Percentiles rank a stretch among this genome's conserved stretches.
These are phyloP conservation scores for Pterostichus madidus DNA, from an alignment of 2,888 invertebrate species.

Conservation along the genomic window DNA sequence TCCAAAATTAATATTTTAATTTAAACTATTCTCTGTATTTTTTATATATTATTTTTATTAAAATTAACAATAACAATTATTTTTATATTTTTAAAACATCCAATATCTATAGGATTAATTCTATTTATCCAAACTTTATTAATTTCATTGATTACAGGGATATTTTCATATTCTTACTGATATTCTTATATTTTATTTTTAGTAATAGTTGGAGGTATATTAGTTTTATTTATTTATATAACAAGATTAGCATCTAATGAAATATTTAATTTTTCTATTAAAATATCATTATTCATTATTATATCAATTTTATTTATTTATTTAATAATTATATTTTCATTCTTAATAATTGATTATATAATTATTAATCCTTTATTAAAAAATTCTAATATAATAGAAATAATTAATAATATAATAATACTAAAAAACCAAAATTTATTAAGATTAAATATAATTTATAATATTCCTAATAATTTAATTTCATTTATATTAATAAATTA, in stretches of 20 bases:
- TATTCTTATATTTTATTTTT: conserved; percentile 80
- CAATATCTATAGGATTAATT: conserved; percentile 80
- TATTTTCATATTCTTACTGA: not conserved
- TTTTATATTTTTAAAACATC: conserved; percentile 78
- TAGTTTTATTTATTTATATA: conserved; percentile 84
- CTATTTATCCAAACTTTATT: conserved; percentile 79
- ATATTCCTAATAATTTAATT: conserved; percentile 78
- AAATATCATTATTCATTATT: conserved; percentile 70
- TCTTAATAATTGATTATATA: conserved; percentile 74
- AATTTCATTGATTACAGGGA: conserved; percentile 77
- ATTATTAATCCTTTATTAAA: conserved; percentile 70
- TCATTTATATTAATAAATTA: conserved; percentile 81
- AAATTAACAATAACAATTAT: conserved; percentile 76
- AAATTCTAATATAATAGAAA: conserved; percentile 72
- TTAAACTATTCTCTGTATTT: no score
- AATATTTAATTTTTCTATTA: conserved; percentile 77
- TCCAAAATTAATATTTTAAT: conserved; percentile 73
- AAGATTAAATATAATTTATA: conserved; percentile 80
- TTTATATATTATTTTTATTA: no score
- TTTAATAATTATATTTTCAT: conserved; percentile 71
- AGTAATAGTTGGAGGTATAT: conserved; percentile 82
- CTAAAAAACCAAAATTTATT: conserved; percentile 75
- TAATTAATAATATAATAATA: conserved; percentile 76
- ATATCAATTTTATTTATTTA: conserved; percentile 68
- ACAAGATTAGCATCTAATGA: conserved; percentile 81